Evolutionary conservation across 1,140 invertebrate species (phyloP).

Genomic region (Dendroctonus ponderosae): DNA sequence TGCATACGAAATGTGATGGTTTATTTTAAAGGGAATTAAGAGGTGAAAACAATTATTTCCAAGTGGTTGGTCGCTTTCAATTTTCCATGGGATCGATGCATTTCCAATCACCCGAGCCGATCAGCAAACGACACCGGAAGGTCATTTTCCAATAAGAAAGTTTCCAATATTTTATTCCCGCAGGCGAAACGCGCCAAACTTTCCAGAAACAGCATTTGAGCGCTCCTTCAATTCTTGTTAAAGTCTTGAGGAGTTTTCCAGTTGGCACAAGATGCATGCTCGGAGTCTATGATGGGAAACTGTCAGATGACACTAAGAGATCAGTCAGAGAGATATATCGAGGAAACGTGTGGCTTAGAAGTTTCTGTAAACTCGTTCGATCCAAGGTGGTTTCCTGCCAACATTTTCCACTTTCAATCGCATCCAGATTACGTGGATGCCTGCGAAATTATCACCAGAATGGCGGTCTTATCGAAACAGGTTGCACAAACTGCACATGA

Average conservation of each 20-base stretch:
- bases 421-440: no score
- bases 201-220: slow-evolving; percentile 27
- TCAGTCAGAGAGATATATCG: slow-evolving; percentile 20
- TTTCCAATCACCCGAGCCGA: not conserved
- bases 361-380: slow-evolving; percentile 1
- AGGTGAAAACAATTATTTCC: no score
- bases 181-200: slow-evolving; percentile 23
- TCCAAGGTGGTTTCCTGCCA: no score
- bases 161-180: slow-evolving; percentile 25
- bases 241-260: slow-evolving; percentile 24
- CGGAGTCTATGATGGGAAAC: slow-evolving; percentile 29
- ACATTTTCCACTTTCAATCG: no score
- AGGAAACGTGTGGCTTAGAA: slow-evolving; percentile 20
- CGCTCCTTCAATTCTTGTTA: slow-evolving; percentile 27
- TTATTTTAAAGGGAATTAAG: no score
- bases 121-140: slow-evolving; percentile 13
- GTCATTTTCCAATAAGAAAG: slow-evolving; percentile 22
- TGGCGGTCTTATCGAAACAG: not conserved
- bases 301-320: slow-evolving; percentile 29
- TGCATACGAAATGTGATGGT: no score
- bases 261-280: slow-evolving; percentile 21
- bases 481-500: not conserved
- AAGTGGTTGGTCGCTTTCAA: no score
- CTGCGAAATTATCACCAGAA: no score
- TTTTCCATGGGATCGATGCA: not conserved